Evolutionary conservation across 2,888 invertebrate species (phyloP).

Genomic region (Phania funesta): DNA sequence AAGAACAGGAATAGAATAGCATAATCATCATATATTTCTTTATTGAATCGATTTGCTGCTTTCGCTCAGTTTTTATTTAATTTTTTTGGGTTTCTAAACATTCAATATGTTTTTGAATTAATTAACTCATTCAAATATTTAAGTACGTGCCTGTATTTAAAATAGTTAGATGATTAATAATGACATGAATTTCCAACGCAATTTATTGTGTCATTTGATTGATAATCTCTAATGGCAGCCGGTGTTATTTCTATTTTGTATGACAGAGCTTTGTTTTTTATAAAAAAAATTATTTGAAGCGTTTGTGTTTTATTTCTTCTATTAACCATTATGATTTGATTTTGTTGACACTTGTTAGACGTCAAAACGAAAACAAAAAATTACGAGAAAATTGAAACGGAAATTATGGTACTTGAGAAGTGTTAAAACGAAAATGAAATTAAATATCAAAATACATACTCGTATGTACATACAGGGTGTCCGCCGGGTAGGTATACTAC

Average conservation of each 20-base stretch:
- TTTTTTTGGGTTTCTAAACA: too few relatives aligned
- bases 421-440: too few relatives aligned
- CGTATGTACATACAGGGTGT: too few relatives aligned
- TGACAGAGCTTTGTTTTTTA: background rate
- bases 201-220: constrained; percentile 60
- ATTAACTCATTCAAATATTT: background rate
- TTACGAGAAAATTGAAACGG: background rate
- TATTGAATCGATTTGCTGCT: constrained; percentile 31
- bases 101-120: too few relatives aligned
- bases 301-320: constrained; percentile 63
- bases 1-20: too few relatives aligned
- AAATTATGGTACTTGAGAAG: constrained; percentile 37
- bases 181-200: constrained; percentile 43
- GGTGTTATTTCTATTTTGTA: background rate
- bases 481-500: too few relatives aligned
- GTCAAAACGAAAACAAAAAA: background rate
- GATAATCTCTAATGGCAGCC: constrained; percentile 33
- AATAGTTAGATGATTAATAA: constrained; percentile 37
- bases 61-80: background rate
- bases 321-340: constrained; percentile 27
- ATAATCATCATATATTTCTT: too few relatives aligned
- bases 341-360: constrained; percentile 55
- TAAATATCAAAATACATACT: too few relatives aligned
- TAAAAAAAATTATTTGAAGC: constrained; percentile 1
- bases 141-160: background rate